phyloP scores from a whole-genome alignment of 2,113 vertebrate species.

The Psilopsiagon aymara region DNA sequence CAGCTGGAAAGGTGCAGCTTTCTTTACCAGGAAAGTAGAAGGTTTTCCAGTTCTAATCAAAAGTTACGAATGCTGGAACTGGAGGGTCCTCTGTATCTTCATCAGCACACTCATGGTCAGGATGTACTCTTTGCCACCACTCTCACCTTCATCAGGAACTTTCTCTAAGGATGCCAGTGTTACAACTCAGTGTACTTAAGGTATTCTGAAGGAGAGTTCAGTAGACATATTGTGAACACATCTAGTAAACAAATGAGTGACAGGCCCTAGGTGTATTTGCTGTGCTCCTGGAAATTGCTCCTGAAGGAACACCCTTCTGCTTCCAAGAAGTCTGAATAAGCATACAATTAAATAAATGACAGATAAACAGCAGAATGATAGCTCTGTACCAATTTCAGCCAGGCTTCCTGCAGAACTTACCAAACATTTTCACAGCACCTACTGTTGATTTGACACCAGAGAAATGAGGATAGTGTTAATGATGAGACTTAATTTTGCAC shows the following conservation, averaged over 20 bases:
- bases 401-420: neutral
- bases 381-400: neutral
- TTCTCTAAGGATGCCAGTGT: neutral
- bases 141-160: neutral
- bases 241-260: neutral
- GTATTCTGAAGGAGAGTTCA: neutral
- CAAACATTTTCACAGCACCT: neutral
- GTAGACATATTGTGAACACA: neutral
- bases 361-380: neutral
- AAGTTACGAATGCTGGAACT: neutral
- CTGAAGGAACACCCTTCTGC: neutral
- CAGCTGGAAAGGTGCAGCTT: neutral
- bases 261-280: neutral
- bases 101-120: accelerated
- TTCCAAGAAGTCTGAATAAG: neutral
- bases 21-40: neutral
- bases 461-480: neutral
- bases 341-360: neutral
- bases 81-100: neutral
- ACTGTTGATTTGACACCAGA: neutral
- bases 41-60: neutral
- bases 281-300: neutral
- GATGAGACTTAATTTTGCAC: neutral
- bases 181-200: neutral
- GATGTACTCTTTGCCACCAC: neutral